Conservation (phyloP, 2,888 invertebrate species). For the Poecilobothrus nobilitatus region DNA sequence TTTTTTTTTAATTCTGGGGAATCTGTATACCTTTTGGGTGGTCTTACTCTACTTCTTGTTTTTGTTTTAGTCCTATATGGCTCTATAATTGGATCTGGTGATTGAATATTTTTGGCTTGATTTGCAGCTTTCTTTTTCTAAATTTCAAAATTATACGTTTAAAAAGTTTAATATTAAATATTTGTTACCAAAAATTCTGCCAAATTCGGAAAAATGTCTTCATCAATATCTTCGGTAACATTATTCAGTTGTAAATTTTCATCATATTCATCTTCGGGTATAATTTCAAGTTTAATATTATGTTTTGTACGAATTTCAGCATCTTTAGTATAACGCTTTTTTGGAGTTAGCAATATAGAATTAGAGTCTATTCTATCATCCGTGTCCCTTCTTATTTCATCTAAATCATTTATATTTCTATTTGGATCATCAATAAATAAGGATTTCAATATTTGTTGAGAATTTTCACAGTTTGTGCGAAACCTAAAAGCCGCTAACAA, state of each 20-base stretch:
- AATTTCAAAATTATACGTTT: neutral
- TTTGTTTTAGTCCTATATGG: neutral
- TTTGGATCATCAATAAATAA: constrained; percentile 25
- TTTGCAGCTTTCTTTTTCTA: neutral
- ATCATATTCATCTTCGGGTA: neutral
- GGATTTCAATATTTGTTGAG: constrained; percentile 34
- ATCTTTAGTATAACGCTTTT: constrained; percentile 20
- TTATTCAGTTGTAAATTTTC: neutral
- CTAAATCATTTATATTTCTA: constrained; percentile 21
- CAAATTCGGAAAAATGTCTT: neutral
- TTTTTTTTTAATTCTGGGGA: neutral
- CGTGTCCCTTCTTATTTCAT: neutral
- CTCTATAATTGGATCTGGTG: neutral
- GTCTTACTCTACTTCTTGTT: neutral
- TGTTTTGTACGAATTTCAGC: constrained; percentile 13
- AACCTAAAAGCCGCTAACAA: constrained; percentile 38
- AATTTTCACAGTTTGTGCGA: constrained; percentile 37
- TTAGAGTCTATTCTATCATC: neutral
- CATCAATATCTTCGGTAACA: neutral
- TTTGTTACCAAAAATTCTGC: neutral
- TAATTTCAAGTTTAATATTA: neutral
- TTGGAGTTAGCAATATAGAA: constrained; percentile 17
- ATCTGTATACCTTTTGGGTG: neutral
- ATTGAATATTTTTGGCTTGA: neutral
- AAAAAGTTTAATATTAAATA: neutral